Evolutionary conservation across 1,140 invertebrate species (phyloP), one percentile per base, ranked within the genome.

Genomic region (Zophobas morio): DNA sequence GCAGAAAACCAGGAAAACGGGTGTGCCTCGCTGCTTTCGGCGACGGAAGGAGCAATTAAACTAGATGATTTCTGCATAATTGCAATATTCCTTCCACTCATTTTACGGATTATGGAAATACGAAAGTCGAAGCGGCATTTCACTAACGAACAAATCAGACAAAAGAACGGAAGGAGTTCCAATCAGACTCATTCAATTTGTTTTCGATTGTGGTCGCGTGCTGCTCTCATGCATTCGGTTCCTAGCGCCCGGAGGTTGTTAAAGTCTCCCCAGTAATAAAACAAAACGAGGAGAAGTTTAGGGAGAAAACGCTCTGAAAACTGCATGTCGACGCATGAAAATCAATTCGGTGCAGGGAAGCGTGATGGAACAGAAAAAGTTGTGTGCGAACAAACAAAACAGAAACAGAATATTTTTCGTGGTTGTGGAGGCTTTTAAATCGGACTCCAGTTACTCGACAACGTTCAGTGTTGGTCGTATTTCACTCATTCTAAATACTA

Each of bases 181-280:
- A 51, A 51, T 51, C 49, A 51, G n/a, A 20, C n/a, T 20, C 2
- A 51, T 51, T 51, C 49, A 51, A 66, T 66, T 66, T 66, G 60
- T 66, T 66, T 40, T 66, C 60, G 60, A 66, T 66, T 66, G 60
- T 39, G 60, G 60, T 66, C 35, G 57, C 57, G 57, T 63, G 36
- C 35, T 63, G 6, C 57, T 63, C 57, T 63, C 57, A 6, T 40
- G 49, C 49, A 51, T 51, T 51, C 49, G 49, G 6, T 51, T 51
- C 20, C 49, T 51, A n/a, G 39, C 60, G 33, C 60, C 39, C 60
- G 8, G 39, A 42, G 60, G 60, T 42, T 66, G 60, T 66, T 66
- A 66, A 66, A 42, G 56, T 42, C 60, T 34, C 60, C 60, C 60
- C 60, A 66, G 60, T 5, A 66, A 66, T 66, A 66, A 66, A 66